Evolutionary conservation across 2,113 vertebrate genomes (phyloP), one percentile per base, ranked within the genome.

Genomic region (Cynocephalus volans): DNA sequence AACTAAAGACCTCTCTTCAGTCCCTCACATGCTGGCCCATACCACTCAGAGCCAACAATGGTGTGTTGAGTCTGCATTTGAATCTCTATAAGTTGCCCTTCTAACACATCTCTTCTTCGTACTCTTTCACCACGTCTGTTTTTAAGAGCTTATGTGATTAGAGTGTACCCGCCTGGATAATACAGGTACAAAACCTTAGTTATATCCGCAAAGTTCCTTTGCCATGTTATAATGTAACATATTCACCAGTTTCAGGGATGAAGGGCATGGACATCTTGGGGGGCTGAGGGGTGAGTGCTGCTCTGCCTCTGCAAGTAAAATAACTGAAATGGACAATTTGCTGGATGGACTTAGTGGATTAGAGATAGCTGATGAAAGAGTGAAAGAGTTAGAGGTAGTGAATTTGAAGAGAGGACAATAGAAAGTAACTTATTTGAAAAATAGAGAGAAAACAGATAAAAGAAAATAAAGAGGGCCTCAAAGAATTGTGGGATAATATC

Each of bases 401-500:
- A 50, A 62, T 80, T 89, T 85, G 52, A 90, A 95, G 62, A 33
- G 10, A 87, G 11, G 65, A 10, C 15, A 69, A 56, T 48, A 86
- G 60, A 80, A 95, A 75, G 31, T 41, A 82, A 56, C 67, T 41
- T 65, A 67, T 67, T 80, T 93, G 60, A 73, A 58, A 13, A 77
- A 88, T 13, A 87, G 24, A 67, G 11, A 77, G 83, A 65, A 84
- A 89, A 75, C 5, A 79, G 41, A 72, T 88, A 50, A 72, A 93
- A 58, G 77, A 95, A 82, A 64, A 77, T 24, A 79, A 95, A 76
- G 52, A 64, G 45, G 50, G 21, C 48, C 60, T 83, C 48, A 60
- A 36, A 80, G 62, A 90, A 90, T 54, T 83, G 19, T 87, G 13
- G 19, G 41, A 62, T 94, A 60, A 48, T 72, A 56, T 93, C 67